phyloP scores from a whole-genome alignment of 64 coral and sea anemone species.

The Dendrophyllia cribrosa region DNA sequence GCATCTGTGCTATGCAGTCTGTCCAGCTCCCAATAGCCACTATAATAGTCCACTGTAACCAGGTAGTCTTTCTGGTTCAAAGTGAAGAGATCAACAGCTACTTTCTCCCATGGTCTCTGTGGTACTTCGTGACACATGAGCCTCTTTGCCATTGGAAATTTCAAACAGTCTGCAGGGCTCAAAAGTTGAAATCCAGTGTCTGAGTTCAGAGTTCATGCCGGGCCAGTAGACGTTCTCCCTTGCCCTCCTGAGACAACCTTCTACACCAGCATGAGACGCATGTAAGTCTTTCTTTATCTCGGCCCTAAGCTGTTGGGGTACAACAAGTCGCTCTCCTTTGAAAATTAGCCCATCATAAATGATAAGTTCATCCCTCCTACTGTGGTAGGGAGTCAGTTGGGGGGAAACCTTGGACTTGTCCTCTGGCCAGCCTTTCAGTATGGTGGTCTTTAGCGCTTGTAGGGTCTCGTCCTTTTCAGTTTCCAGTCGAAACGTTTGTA shows the following conservation, averaged over 20 bases:
- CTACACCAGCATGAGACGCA: background rate
- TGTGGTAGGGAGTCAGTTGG: slow-evolving; percentile 35
- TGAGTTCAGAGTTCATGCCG: slow-evolving; percentile 14
- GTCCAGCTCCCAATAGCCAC: background rate
- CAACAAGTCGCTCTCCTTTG: too few species aligned
- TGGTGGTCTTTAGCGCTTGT: background rate
- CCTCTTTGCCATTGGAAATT: background rate
- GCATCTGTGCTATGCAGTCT: background rate
- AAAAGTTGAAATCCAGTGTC: slow-evolving; percentile 9
- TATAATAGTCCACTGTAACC: background rate
- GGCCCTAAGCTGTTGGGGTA: slow-evolving; percentile 23
- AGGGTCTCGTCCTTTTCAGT: too few species aligned
- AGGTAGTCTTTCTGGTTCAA: background rate
- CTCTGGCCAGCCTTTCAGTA: slow-evolving; percentile 32
- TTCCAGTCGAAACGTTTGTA: background rate
- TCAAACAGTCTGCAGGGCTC: slow-evolving; percentile 15
- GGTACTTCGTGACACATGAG: slow-evolving; percentile 16
- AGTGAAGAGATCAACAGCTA: too few species aligned
- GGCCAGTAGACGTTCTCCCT: slow-evolving; percentile 1
- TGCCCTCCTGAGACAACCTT: background rate
- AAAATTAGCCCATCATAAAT: too few species aligned
- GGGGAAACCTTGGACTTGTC: background rate
- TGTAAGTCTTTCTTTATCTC: background rate
- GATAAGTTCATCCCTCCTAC: slow-evolving; percentile 31
- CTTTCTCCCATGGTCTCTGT: background rate